Conservation (phyloP, 2,113 vertebrate genomes). For the Percopsis transmontana region DNA sequence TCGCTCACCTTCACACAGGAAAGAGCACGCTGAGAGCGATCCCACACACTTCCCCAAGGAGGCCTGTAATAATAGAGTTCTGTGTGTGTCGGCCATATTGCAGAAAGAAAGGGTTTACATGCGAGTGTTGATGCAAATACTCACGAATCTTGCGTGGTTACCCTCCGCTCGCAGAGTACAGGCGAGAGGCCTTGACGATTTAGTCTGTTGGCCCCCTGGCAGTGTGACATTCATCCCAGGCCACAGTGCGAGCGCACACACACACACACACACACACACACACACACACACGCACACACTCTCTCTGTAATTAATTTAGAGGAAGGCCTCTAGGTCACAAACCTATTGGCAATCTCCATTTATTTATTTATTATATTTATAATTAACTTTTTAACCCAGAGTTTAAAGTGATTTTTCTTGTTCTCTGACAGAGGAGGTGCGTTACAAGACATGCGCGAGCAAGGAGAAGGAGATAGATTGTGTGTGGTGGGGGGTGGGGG, state of each 20-base stretch:
- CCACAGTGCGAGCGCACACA: background rate
- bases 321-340: background rate
- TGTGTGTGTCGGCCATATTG: too few species aligned
- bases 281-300: background rate
- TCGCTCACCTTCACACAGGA: too few species aligned
- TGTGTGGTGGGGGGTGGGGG: conserved; percentile 27
- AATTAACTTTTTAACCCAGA: background rate
- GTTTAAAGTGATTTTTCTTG: conserved; percentile 52
- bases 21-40: too few species aligned
- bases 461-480: conserved; percentile 28
- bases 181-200: conserved; percentile 16
- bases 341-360: background rate
- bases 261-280: conserved; percentile 10
- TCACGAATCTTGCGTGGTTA: too few species aligned
- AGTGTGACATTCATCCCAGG: conserved; percentile 7
- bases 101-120: too few species aligned
- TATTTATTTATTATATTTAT: background rate
- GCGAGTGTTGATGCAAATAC: too few species aligned
- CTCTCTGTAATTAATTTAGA: background rate
- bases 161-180: background rate
- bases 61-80: too few species aligned
- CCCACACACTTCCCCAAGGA: too few species aligned
- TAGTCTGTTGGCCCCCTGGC: conserved; percentile 33
- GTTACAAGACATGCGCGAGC: conserved; percentile 31
- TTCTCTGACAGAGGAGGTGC: conserved; percentile 14